Evolutionary conservation across 2,797 vertebrate species (phyloP), one percentile per base, ranked within the genome.

Genomic region (Botia kubotai): DNA sequence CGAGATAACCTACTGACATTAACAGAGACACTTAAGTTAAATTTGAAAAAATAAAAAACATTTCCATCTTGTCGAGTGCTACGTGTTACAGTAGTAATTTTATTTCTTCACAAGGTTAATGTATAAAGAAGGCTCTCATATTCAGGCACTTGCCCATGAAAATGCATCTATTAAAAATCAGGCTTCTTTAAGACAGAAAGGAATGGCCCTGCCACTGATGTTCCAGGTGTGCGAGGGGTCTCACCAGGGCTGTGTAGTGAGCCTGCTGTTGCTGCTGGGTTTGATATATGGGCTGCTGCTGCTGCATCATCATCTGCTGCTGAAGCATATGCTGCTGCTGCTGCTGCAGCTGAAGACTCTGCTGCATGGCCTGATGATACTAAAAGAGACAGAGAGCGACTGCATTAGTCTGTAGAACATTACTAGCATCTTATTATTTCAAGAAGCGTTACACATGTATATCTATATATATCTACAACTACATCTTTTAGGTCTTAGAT

Each of bases 181-280:
- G 52, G 10, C 36, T 29, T n/a, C 13, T 52, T 19, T 72, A 52
- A 55, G 53, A 19, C 13, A 29, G 0, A 2, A 55, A 72, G 4
- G 46, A 72, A 21, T 57, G 39, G 50, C 16, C 33, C 29, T 62
- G 58, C 36, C 26, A 62, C 43, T 67, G 69, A 66, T 69, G 46
- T 26, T 74, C 11, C 13, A 55, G 77, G 72, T 66, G 57, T 70
- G 39, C 1, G 68, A 33, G 50, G 4, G 4, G 7, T 80, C 95
- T 92, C 92, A 99, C 98, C 97, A 97, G 93, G 86, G 94, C 86
- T 50, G 96, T 93, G 67, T 97, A 97, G 12, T 94, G 95, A 23
- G 93, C 89, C 21, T 96, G 96, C 4, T 95, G 94, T 68, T 94
- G 94, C 29, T 93, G 89, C 23, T 96, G 97, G 2, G 95, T 94